Conservation (phyloP, 2,797 vertebrate species). For the Eutrigla gurnardus region DNA sequence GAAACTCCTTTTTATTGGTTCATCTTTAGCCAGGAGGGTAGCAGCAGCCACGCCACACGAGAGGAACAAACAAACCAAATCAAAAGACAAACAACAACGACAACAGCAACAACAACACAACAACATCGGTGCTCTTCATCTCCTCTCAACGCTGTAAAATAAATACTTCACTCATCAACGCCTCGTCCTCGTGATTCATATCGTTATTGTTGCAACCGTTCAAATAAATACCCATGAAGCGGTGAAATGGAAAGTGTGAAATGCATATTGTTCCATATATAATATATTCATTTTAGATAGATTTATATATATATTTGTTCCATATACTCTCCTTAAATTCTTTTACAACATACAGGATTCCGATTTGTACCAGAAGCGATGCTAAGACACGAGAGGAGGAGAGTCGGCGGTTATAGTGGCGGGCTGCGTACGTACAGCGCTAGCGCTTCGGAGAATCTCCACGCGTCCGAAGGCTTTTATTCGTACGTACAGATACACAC, state of each 20-base stretch:
- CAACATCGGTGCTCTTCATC: constrained; percentile 62
- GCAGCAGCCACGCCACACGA: constrained; percentile 77
- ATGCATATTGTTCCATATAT: constrained; percentile 73
- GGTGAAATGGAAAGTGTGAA: constrained; percentile 63
- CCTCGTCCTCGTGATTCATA: constrained; percentile 34
- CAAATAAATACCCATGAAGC: constrained; percentile 84
- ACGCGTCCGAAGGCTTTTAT: background rate
- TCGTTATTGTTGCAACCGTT: constrained; percentile 69
- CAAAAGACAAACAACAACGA: constrained; percentile 69
- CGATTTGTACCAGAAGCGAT: constrained; percentile 83
- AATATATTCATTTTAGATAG: constrained; percentile 79
- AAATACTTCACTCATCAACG: constrained; percentile 69
- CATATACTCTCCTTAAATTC: constrained; percentile 83
- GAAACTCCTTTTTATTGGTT: constrained; percentile 85
- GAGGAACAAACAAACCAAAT: constrained; percentile 69
- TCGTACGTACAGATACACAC: constrained; percentile 36
- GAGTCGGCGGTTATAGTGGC: constrained; percentile 73
- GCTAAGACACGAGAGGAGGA: constrained; percentile 74
- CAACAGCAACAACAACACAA: background rate
- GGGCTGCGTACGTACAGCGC: constrained; percentile 69
- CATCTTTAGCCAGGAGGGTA: constrained; percentile 76
- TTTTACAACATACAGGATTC: constrained; percentile 84
- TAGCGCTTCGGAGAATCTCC: constrained; percentile 28
- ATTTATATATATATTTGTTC: constrained; percentile 79
- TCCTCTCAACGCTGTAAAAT: constrained; percentile 75